Conservation (phyloP, 2,888 invertebrate genomes). For the Sipha maydis region DNA sequence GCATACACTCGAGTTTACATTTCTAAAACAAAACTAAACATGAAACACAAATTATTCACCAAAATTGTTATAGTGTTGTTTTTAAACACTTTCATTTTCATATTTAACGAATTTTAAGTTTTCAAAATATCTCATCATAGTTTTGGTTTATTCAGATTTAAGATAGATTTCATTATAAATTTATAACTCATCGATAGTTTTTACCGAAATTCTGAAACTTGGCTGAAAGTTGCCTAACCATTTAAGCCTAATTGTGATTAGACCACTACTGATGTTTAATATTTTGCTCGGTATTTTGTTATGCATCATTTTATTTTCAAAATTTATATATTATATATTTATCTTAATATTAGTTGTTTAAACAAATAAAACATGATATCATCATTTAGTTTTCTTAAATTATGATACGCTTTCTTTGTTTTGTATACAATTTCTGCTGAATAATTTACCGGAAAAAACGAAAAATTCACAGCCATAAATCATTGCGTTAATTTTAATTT, state of each 20-base stretch:
- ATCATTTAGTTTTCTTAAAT: background rate
- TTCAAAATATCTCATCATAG: background rate
- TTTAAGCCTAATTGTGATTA: too few species aligned
- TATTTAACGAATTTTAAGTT: background rate
- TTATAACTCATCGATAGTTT: background rate
- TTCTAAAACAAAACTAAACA: conserved; percentile 25
- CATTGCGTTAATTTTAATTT: conserved; percentile 36
- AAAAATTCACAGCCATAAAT: conserved; percentile 26
- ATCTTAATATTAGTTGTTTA: background rate
- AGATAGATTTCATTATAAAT: background rate
- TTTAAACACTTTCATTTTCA: background rate
- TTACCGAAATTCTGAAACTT: too few species aligned
- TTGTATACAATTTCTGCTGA: background rate
- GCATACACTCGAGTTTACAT: conserved; percentile 34
- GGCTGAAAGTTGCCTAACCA: background rate
- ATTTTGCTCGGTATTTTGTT: background rate
- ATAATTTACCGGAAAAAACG: background rate
- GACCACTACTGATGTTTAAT: background rate
- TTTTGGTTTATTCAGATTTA: background rate
- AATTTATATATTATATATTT: background rate
- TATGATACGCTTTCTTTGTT: background rate
- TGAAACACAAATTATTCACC: conserved; percentile 24
- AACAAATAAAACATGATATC: background rate
- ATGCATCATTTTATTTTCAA: background rate
- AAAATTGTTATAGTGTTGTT: background rate